Base-by-base conservation (phyloP, 2,888 invertebrate species). In the Chesias legatella region DNA sequence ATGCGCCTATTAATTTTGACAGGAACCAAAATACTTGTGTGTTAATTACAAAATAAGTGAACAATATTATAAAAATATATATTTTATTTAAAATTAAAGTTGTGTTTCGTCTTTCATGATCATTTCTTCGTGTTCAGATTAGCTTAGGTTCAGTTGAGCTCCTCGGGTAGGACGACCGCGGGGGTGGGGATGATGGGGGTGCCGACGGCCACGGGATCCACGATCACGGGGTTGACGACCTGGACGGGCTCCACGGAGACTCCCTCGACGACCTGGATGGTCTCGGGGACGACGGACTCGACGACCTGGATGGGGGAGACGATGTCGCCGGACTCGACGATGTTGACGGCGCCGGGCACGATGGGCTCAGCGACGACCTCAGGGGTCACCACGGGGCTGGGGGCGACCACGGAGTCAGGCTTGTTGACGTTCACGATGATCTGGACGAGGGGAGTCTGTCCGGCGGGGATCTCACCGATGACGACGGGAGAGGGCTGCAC, bases 151-250 rank as follows among this genome's bases (percentile, higher is more conserved):
- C 65, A 70, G 65, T 67, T 70, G 33, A 73, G 64, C 23, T 28
- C 45, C n/a, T 69, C 72, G 30, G 73, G 72, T 28, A 71, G 66
- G 43, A 49, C 52, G 34, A 68, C 58, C 8, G 52, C 72, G 51
- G 69, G 63, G 7, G 51, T 43, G 31, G 72, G 66, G 43, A 71
- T 34, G 51, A 69, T 51, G 36, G 67, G 66, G 38, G 56, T 49
- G 1, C 50, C 64, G 35, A 63, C 56, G 27, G 48, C 26, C 36
- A 69, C 58, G 51, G 65, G 60, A 32, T 60, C 61, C 8, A 48
- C 50, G 33, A 53, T 29, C 23, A 52, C 33, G 39, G 51, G 45
- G 25, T 37, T 53, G 10, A 48, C 55, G 10, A 62, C 48, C 13
- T 47, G 22, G 24, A 54, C 53, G 36, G 65, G 62, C 17, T 35